Evolutionary conservation across 2,888 invertebrate species (phyloP), one percentile per base, ranked within the genome.

Genomic region (Ptychoptera albimana): DNA sequence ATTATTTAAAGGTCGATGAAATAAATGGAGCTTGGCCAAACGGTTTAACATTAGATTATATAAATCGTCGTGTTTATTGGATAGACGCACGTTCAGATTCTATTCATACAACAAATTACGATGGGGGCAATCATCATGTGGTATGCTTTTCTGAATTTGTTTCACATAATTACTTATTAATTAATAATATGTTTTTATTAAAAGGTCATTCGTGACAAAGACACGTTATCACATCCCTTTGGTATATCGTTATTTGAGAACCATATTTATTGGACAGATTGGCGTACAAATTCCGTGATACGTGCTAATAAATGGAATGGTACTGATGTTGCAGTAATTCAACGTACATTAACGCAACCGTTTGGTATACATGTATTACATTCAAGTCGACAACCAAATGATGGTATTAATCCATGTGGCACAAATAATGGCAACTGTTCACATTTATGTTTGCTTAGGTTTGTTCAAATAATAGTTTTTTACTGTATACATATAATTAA

Each of bases 241-340:
- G 85, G 91, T 39, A 78, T 92, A 50, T 75, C 86, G 0, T 70
- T 91, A 46, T 89, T 82, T 68, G 89, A 84, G 59, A 79, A 81
- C 57, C 79, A 82, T 63, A 79, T 92, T 10, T 93, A 87, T 68
- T 93, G 91, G 89, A 91, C 89, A 0, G 92, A 93, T 67, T 92
- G 93, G 93, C 73, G 87, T 50, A 80, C 80, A 45, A 87, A 86
- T 60, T 80, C 84, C 49, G 83, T 93, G 3, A 79, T 86, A 53
- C 70, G 83, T 56, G 88, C 89, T 30, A 84, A 85, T 67, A 92
- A 92, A 67, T 89, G 85, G 80, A 81, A 81, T 61, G 86, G 82
- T 47, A 74, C 76, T 15, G 78, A 83, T 60, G 79, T 87, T 2
- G 70, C 75, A 47, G 77, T 84, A 12, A 75, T 92, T 52, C 86